These are phyloP conservation scores for Conchocele bisecta DNA, from an alignment of 2,888 invertebrate genomes.

Conservation along the genomic window DNA sequence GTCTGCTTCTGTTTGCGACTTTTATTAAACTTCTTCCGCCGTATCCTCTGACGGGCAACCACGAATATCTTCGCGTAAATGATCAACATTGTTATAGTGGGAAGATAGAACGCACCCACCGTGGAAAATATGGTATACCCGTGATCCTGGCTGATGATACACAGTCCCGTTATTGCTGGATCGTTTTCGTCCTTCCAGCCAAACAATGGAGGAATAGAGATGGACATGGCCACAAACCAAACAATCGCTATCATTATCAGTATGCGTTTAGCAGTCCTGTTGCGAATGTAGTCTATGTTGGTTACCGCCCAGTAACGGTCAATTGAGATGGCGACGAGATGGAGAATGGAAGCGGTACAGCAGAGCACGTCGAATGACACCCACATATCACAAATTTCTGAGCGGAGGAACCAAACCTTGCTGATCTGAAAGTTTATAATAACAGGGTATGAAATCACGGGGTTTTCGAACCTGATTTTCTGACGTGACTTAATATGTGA, in stretches of 20 bases:
- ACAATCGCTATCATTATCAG: slow-evolving; percentile 95
- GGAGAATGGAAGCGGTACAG: slow-evolving; percentile 98
- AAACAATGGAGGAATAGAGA: slow-evolving; percentile 96
- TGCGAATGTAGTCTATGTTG: slow-evolving; percentile 97
- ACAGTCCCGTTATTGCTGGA: slow-evolving; percentile 84
- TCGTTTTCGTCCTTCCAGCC: slow-evolving; percentile 77
- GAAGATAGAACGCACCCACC: slow-evolving; percentile 98
- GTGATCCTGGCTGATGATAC: slow-evolving; percentile 94
- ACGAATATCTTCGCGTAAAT: slow-evolving; percentile 98
- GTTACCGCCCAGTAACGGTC: slow-evolving; percentile 99
- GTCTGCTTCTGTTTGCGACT: slow-evolving; percentile 18
- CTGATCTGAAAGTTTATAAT: slow-evolving; percentile 40
- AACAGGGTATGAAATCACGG: no score
- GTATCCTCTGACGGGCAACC: slow-evolving; percentile 93
- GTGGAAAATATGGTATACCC: slow-evolving; percentile 97
- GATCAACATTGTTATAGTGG: slow-evolving; percentile 95
- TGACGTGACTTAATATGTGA: no score
- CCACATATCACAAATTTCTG: slow-evolving; percentile 96
- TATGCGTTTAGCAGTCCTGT: slow-evolving; percentile 90
- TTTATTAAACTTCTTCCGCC: slow-evolving; percentile 83
- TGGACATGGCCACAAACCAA: slow-evolving; percentile 95
- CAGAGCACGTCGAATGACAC: slow-evolving; percentile 98
- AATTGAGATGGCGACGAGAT: slow-evolving; percentile 97
- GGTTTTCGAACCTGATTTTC: no score
- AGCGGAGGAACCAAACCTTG: slow-evolving; percentile 91